Evolutionary conservation across 2,888 invertebrate genomes (phyloP).

Genomic region (Rutpela maculata): DNA sequence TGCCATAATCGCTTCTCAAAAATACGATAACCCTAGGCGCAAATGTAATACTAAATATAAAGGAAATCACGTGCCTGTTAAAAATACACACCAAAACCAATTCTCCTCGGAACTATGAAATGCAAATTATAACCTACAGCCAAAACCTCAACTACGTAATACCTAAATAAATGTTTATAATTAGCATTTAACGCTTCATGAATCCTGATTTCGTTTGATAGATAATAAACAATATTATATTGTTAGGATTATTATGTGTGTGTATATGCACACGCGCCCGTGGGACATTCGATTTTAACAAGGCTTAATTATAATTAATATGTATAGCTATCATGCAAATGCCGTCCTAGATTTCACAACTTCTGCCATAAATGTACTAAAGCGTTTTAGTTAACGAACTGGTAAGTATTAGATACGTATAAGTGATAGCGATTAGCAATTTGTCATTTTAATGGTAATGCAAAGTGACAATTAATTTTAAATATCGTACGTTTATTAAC

Average conservation of each 20-base stretch:
- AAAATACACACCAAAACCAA: constrained; percentile 17
- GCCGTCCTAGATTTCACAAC: constrained; percentile 14
- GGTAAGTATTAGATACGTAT: constrained; percentile 4
- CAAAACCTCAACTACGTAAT: constrained; percentile 2
- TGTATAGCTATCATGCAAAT: constrained; percentile 17
- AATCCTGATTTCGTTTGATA: constrained; percentile 18
- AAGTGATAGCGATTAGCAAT: constrained; percentile 6
- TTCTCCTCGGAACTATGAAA: neutral
- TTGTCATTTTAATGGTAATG: constrained; percentile 28
- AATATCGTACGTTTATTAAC: constrained; percentile 23
- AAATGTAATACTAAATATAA: constrained; percentile 1
- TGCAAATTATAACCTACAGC: constrained; percentile 24
- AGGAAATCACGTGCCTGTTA: constrained; percentile 21
- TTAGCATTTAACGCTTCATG: constrained; percentile 32
- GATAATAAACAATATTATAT: constrained; percentile 1
- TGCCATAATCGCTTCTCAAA: constrained; percentile 20
- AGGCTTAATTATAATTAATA: constrained; percentile 4
- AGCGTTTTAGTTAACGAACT: constrained; percentile 11
- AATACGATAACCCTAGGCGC: constrained; percentile 18
- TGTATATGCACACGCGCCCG: neutral
- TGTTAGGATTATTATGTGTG: constrained; percentile 4
- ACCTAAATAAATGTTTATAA: constrained; percentile 22
- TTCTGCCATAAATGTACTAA: neutral
- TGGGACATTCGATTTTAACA: constrained; percentile 13
- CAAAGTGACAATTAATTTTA: constrained; percentile 15